Evolutionary conservation across 2,113 vertebrate genomes (phyloP), one percentile per base, ranked within the genome.

Genomic region (Poecilia latipinna): DNA sequence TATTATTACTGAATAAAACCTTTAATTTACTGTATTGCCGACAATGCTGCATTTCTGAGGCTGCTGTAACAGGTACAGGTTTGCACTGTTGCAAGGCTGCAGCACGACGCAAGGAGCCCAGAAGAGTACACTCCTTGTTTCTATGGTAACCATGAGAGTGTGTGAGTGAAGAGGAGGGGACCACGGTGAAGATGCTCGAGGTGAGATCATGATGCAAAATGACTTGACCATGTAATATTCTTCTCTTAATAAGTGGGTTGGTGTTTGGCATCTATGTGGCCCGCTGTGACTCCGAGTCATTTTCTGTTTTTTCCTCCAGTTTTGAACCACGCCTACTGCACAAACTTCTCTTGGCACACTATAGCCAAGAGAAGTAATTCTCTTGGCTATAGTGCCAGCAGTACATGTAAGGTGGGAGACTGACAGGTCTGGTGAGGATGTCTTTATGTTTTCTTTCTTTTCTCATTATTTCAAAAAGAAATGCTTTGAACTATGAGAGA

Each of bases 41-140:
- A 88, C 83, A 84, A 82, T 86, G 75, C 75, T 1, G 77, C 75
- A 78, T 82, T 82, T 73, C 74, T 48, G 15, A 67, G 69, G 85
- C 32, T 3, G 69, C 72, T 80, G 72, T 78, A 75, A 76, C 78
- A 77, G 69, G 72, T 79, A 57, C 32, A 68, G 81, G 78, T 78
- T 87, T 67, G 73, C 72, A 85, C 81, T 82, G 79, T 84, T 89
- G 65, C 75, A 17, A 78, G 81, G 78, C 81, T 90, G 86, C 89
- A 87, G 86, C 88, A 87, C 86, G 88, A 83, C 83, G 80, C 73
- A 68, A 77, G 66, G 74, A 87, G 73, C 74, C 83, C 80, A 74
- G 73, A 91, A 80, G 75, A 82, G 81, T 80, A 87, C 81, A 70
- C 72, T 88, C 70, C 82, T 86, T 91, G 92, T 93, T 93, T 91